Percentiles rank a stretch among this genome's conserved stretches.
Evolutionary conservation across 2,888 invertebrate genomes (phyloP).

Genomic region (Matsumyia berberina): DNA sequence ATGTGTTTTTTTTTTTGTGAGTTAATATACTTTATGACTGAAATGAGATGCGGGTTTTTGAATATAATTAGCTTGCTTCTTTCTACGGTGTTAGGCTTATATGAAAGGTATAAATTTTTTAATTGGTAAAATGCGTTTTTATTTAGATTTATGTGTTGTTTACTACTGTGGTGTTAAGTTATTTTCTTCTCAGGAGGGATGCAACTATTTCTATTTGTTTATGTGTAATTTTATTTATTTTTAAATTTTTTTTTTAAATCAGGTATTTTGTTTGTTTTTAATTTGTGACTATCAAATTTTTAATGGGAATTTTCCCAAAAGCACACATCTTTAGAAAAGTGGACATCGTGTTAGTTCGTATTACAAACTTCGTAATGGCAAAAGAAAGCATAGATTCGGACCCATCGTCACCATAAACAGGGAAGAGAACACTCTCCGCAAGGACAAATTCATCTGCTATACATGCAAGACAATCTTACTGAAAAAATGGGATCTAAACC

Average conservation of each 20-base stretch:
- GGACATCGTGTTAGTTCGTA: background rate
- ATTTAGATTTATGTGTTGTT: constrained; percentile 3
- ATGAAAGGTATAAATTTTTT: constrained; percentile 13
- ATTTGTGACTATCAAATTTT: constrained; percentile 49
- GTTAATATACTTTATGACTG: constrained; percentile 73
- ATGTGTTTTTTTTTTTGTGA: constrained; percentile 60
- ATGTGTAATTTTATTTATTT: constrained; percentile 36
- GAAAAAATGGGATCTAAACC: too few relatives aligned
- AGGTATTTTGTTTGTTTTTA: constrained; percentile 62
- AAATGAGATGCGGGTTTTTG: constrained; percentile 72
- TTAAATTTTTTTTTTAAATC: constrained; percentile 56
- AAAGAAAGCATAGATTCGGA: too few relatives aligned
- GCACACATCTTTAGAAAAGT: constrained; percentile 7
- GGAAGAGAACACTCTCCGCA: too few relatives aligned
- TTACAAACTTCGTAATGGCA: too few relatives aligned
- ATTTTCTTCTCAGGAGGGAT: constrained; percentile 40
- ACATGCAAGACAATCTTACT: too few relatives aligned
- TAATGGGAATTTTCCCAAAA: constrained; percentile 20
- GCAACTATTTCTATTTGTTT: constrained; percentile 33
- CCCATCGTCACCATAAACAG: too few relatives aligned
- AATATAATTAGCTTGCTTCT: constrained; percentile 39
- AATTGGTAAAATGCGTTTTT: constrained; percentile 51
- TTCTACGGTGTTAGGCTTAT: constrained; percentile 20
- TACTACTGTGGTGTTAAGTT: constrained; percentile 13
- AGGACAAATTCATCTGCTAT: too few relatives aligned